Percentiles rank a stretch among this genome's conserved stretches.
Evolutionary conservation across 2,888 invertebrate genomes (phyloP).

Genomic region (Pachydiplax longipennis): DNA sequence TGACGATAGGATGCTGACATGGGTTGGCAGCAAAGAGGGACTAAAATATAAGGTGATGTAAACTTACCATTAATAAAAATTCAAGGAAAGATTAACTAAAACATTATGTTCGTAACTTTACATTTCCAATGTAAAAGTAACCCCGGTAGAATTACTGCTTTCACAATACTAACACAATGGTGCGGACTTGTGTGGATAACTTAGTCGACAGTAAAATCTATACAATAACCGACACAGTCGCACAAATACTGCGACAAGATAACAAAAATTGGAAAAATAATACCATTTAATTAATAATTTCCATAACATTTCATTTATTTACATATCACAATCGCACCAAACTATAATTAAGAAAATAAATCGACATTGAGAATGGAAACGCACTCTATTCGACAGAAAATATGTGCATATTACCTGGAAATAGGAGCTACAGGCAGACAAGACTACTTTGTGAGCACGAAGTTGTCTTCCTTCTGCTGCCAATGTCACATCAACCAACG

Average conservation of each 20-base stretch:
- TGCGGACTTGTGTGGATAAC: not conserved
- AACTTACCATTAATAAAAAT: no score
- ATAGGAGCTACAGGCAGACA: constrained; percentile 92
- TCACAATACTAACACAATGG: not conserved
- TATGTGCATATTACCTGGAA: constrained; percentile 72
- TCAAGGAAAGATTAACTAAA: no score
- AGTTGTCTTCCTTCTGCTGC: constrained; percentile 90
- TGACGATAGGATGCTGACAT: constrained; percentile 88
- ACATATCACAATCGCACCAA: not conserved
- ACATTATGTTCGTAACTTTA: no score
- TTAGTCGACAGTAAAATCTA: not conserved
- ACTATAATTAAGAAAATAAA: not conserved
- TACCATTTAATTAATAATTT: no score
- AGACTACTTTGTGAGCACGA: constrained; percentile 87
- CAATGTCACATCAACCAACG: constrained; percentile 87
- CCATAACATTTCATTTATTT: no score
- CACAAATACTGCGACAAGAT: no score
- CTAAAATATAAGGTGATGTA: constrained; percentile 60
- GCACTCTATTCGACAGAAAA: not conserved
- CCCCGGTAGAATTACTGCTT: not conserved
- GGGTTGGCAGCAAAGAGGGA: constrained; percentile 85
- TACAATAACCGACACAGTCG: not conserved
- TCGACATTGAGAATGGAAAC: not conserved
- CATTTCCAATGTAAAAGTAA: no score
- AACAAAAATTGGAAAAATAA: no score